phyloP scores from a whole-genome alignment of 2,113 vertebrate species.

The Rhinogobius similis region DNA sequence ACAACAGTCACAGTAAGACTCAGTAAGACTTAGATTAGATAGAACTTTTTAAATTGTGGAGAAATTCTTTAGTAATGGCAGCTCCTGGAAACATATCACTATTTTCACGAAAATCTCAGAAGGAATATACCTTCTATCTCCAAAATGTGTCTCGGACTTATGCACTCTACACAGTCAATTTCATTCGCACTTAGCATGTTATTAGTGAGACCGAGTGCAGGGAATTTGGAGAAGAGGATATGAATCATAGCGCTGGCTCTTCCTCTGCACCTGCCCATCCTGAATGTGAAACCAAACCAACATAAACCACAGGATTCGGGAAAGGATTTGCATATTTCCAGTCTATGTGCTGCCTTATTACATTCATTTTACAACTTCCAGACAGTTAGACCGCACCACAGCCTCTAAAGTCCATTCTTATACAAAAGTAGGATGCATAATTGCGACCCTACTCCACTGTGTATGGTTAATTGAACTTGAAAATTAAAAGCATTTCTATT shows the following conservation, averaged over 20 bases:
- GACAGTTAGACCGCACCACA: constrained; percentile 16
- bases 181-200: not conserved
- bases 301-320: constrained; percentile 26
- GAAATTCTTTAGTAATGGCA: no score
- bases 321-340: constrained; percentile 41
- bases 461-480: constrained; percentile 57
- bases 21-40: no score
- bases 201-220: not conserved
- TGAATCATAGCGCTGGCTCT: constrained; percentile 73
- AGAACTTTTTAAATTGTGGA: no score
- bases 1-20: no score
- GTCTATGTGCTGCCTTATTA: constrained; percentile 24
- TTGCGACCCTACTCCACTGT: constrained; percentile 18
- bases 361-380: constrained; percentile 25
- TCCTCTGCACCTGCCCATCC: constrained; percentile 77
- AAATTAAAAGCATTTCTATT: constrained; percentile 58
- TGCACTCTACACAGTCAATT: not conserved
- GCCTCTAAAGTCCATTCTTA: constrained; percentile 64
- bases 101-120: no score
- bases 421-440: constrained; percentile 55
- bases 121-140: no score
- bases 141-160: no score
- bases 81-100: no score
- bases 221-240: constrained; percentile 35
- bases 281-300: constrained; percentile 59